Conservation (phyloP, 2,113 vertebrate genomes). For the Pluvianellus socialis region DNA sequence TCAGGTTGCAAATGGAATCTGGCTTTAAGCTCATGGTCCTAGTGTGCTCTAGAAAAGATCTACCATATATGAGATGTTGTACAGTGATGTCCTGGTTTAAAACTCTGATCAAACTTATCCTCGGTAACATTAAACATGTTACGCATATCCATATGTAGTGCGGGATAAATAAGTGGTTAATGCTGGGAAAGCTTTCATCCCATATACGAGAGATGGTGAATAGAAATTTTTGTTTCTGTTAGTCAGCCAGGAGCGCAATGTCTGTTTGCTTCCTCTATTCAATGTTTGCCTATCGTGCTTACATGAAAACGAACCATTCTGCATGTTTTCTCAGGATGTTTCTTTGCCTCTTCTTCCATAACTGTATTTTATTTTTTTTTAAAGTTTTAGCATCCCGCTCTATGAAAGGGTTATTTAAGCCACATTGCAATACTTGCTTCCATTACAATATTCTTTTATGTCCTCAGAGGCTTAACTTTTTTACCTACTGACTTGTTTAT, state of each 20-base stretch:
- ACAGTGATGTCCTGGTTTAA: not conserved
- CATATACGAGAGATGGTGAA: not conserved
- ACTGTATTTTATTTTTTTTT: not conserved
- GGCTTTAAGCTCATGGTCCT: not conserved
- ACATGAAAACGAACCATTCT: not conserved
- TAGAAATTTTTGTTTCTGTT: not conserved
- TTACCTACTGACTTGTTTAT: not conserved
- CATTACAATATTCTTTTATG: not conserved
- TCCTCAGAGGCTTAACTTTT: not conserved
- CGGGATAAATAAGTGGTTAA: not conserved
- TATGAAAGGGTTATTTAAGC: not conserved
- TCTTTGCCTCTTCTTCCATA: not conserved
- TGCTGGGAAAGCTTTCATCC: not conserved
- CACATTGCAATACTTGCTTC: not conserved
- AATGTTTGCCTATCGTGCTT: not conserved
- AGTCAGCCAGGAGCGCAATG: not conserved
- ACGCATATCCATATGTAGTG: not conserved
- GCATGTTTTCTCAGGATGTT: not conserved
- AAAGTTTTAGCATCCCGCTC: not conserved
- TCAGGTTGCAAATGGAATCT: not conserved
- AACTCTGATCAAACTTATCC: not conserved
- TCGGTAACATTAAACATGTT: not conserved
- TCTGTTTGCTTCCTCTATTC: not conserved
- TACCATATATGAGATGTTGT: not conserved
- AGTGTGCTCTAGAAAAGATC: not conserved